These are phyloP conservation scores for Chaetophractus vellerosus DNA, from an alignment of 2,797 vertebrate genomes.

Conservation along the genomic window DNA sequence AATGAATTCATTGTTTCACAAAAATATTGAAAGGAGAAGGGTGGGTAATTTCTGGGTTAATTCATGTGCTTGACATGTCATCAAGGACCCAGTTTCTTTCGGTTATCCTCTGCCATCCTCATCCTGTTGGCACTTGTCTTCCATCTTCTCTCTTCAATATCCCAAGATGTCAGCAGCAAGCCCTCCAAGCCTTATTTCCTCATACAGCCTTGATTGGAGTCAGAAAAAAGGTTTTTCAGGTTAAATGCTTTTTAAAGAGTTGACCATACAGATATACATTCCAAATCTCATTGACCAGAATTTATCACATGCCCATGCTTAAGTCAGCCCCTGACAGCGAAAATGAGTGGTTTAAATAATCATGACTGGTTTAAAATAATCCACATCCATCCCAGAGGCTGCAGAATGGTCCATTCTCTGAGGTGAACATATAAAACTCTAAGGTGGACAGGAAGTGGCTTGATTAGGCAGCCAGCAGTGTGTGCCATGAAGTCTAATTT, in stretches of 20 bases:
- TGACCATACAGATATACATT: not conserved
- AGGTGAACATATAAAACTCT: not conserved
- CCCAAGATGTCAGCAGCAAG: not conserved
- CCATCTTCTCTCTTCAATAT: not conserved
- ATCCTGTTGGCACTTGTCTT: not conserved
- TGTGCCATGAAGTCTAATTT: slow-evolving; percentile 23
- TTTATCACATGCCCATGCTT: not conserved
- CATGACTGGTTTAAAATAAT: not conserved
- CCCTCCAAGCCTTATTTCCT: not conserved
- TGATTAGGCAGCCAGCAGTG: not conserved
- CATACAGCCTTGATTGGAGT: slow-evolving; percentile 16
- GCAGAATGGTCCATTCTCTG: not conserved
- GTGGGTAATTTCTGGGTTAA: not conserved
- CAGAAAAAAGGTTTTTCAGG: slow-evolving; percentile 13
- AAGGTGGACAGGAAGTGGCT: slow-evolving; percentile 1
- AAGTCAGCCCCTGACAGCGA: not conserved
- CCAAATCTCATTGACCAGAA: slow-evolving; percentile 16
- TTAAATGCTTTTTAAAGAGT: slow-evolving; percentile 43
- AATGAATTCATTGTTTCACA: not conserved
- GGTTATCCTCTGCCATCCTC: not conserved
- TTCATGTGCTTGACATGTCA: not conserved
- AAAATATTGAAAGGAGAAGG: not conserved
- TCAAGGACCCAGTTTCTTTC: not conserved
- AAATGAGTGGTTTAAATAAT: slow-evolving; percentile 33
- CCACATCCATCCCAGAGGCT: not conserved